Evolutionary conservation across 2,888 invertebrate genomes (phyloP), one percentile per base, ranked within the genome.

Genomic region (Scaptomyza polygonia): DNA sequence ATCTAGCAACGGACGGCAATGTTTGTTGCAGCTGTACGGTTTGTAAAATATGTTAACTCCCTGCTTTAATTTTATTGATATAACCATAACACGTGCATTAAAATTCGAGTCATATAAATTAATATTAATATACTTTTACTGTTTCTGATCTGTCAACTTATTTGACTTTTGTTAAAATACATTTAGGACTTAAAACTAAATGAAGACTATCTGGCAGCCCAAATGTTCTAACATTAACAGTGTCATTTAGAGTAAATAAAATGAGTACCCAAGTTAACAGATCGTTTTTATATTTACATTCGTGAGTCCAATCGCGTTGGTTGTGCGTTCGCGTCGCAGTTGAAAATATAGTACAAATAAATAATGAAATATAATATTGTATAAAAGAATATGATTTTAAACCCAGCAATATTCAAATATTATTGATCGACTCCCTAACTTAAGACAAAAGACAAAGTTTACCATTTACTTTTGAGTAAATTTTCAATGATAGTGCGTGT

Each of bases 291-390:
- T 75, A 78, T 79, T 78, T 39, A 43, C 55, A 63, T 62, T 62
- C 57, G 68, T 65, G 72, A 67, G 58, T 65, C 27, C 56, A 63
- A 58, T 58, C 71, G 74, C 51, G 74, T 64, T 59, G 71, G 62
- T 67, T 43, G 67, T 64, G 55, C 53, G 43, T 36, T 51, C 56
- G 76, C 75, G 58, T 67, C 44, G 49, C 44, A 14, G n/a, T 64
- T 45, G 16, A 7, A 55, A 61, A 47, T 30, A 9, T 36, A 44
- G 42, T 43, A 32, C n/a, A 25, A 49, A 34, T 44, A 48, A 14
- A 44, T 42, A 9, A 42, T n/a, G 3, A 36, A 1, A 53, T 43
- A 14, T 55, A 12, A 48, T 36, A 54, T 45, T 32, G 29, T 21
- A 36, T 55, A 27, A 42, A 39, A 29, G 40, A 55, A 14, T 11